Evolutionary conservation across 1,140 invertebrate genomes (phyloP).

Genomic region (Magallana gigas): DNA sequence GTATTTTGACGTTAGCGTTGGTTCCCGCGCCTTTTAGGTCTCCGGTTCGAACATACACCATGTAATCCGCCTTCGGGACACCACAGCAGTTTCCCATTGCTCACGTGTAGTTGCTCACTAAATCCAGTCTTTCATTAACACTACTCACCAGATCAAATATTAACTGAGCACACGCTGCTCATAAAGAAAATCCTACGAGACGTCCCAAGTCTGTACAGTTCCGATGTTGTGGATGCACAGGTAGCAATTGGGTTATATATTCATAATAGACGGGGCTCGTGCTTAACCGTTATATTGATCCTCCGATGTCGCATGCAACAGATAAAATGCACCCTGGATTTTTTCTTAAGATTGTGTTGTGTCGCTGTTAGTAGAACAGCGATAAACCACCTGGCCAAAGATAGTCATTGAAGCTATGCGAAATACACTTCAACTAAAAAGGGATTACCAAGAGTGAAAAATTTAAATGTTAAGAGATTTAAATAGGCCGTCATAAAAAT

Average conservation of each 20-base stretch:
- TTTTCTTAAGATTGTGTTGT: not conserved
- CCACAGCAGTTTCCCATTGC: slow-evolving; percentile 61
- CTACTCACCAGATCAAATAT: too few species aligned
- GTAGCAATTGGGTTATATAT: not conserved
- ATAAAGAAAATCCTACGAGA: too few species aligned
- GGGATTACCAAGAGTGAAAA: not conserved
- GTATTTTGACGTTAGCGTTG: slow-evolving; percentile 67
- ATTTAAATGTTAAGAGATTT: slow-evolving; percentile 29
- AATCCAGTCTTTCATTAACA: too few species aligned
- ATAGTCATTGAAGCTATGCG: not conserved
- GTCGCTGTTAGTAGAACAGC: not conserved
- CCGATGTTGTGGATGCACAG: too few species aligned
- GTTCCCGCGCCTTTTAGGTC: slow-evolving; percentile 65
- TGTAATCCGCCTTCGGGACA: slow-evolving; percentile 54
- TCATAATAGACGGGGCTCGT: not conserved
- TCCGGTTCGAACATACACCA: slow-evolving; percentile 64
- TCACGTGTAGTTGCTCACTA: not conserved
- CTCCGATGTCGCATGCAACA: not conserved
- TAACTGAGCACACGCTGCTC: too few species aligned
- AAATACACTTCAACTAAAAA: not conserved
- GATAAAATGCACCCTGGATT: slow-evolving; percentile 20
- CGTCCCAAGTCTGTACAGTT: too few species aligned
- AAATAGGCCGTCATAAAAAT: not conserved
- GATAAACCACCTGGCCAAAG: not conserved
- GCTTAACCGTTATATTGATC: not conserved